Percentiles rank a stretch among this genome's conserved stretches.
Evolutionary conservation across 2,888 invertebrate species (phyloP).

Genomic region (Villa cingulata): DNA sequence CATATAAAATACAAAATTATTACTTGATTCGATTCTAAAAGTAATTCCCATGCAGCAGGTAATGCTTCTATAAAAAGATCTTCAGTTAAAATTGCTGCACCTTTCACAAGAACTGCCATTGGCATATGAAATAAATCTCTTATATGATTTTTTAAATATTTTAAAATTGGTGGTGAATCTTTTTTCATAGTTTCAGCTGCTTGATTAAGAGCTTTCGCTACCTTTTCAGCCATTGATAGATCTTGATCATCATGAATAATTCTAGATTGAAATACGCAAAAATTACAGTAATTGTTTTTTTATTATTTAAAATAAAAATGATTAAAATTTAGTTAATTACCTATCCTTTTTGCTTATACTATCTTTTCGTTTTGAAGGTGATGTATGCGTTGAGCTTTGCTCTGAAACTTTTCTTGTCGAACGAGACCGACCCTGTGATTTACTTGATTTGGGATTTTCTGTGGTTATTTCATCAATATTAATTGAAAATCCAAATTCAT

Average conservation of each 20-base stretch:
- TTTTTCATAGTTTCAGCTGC: conserved; percentile 39
- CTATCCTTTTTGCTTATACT: conserved; percentile 56
- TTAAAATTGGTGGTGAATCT: conserved; percentile 56
- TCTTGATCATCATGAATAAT: conserved; percentile 29
- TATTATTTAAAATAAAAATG: not conserved
- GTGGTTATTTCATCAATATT: conserved; percentile 41
- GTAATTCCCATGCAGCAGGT: conserved; percentile 88
- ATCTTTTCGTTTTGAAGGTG: conserved; percentile 64
- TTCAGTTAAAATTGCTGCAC: conserved; percentile 76
- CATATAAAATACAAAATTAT: not conserved
- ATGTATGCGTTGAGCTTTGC: conserved; percentile 63
- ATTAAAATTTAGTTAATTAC: conserved; percentile 28
- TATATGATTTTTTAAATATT: conserved; percentile 66
- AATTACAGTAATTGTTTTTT: not conserved
- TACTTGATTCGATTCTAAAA: conserved; percentile 68
- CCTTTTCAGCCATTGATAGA: conserved; percentile 29
- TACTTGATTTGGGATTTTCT: conserved; percentile 36
- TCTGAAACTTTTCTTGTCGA: conserved; percentile 63
- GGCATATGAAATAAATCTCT: conserved; percentile 84
- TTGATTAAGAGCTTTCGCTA: conserved; percentile 29
- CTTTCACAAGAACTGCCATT: conserved; percentile 73
- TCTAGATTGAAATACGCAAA: not conserved
- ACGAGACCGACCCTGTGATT: conserved; percentile 27
- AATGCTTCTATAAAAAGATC: conserved; percentile 78
- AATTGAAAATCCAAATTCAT: conserved; percentile 59